A percentile compares a stretch with the other conserved stretches of the same genome.
phyloP scores from a whole-genome alignment of 2,888 invertebrate species.

The Opisthograptis luteolata region DNA sequence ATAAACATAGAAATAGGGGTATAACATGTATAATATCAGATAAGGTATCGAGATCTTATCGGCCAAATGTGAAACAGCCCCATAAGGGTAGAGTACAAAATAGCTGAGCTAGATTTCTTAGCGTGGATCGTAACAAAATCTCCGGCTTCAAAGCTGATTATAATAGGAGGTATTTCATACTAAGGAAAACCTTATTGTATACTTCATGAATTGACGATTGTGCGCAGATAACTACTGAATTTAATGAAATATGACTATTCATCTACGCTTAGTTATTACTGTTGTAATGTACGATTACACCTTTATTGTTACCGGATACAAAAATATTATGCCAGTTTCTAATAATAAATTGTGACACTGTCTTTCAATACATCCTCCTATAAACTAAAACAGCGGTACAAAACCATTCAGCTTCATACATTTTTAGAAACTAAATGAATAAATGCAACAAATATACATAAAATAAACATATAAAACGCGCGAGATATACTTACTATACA shows the following conservation, averaged over 20 bases:
- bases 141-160: conserved; percentile 2
- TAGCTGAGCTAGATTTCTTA: neutral
- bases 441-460: conserved; percentile 80
- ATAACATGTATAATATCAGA: no score
- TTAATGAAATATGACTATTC: neutral
- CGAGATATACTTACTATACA: conserved; percentile 46
- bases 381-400: conserved; percentile 59
- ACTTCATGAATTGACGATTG: conserved; percentile 27
- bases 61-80: no score
- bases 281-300: neutral
- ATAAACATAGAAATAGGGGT: no score
- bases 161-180: neutral
- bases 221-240: conserved; percentile 7
- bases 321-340: conserved; percentile 42
- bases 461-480: conserved; percentile 45
- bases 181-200: neutral
- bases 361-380: conserved; percentile 41
- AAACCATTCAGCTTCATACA: conserved; percentile 37
- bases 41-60: no score
- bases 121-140: neutral
- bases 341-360: conserved; percentile 42
- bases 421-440: conserved; percentile 53
- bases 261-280: neutral
- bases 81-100: neutral
- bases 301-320: conserved; percentile 10